These are phyloP conservation scores for Gasteruption jaculator DNA, from an alignment of 2,888 invertebrate species.

Conservation along the genomic window DNA sequence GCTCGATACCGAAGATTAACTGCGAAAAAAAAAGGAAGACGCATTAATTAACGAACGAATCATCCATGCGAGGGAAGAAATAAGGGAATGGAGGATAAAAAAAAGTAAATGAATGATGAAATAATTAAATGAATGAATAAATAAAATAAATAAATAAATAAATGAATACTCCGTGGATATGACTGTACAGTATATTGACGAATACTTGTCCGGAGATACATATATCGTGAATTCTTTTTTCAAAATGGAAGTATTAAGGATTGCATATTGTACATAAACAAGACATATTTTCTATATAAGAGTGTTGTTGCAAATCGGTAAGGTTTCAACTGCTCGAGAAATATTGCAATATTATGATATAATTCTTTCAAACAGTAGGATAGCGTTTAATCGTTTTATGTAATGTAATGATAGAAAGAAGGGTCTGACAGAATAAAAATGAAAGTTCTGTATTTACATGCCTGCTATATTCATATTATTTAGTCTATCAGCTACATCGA, in stretches of 20 bases:
- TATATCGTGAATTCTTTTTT: constrained; percentile 42
- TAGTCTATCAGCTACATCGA: constrained; percentile 3
- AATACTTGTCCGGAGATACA: constrained; percentile 43
- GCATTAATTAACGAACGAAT: too few relatives aligned
- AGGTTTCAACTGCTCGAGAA: constrained; percentile 46
- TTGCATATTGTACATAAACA: constrained; percentile 52
- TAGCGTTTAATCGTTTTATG: constrained; percentile 52
- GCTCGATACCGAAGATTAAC: too few relatives aligned
- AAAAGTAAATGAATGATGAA: too few relatives aligned
- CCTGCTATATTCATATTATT: constrained; percentile 18
- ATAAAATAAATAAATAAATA: constrained; percentile 19
- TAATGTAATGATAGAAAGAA: constrained; percentile 49
- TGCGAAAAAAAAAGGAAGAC: too few relatives aligned
- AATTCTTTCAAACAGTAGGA: constrained; percentile 51
- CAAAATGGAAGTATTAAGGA: constrained; percentile 45
- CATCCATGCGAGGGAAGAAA: constrained; percentile 17
- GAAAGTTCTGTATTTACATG: constrained; percentile 50
- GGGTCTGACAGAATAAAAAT: constrained; percentile 50
- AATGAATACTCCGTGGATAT: constrained; percentile 44
- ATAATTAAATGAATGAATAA: too few relatives aligned
- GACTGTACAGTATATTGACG: constrained; percentile 46
- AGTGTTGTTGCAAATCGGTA: constrained; percentile 44
- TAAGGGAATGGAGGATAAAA: too few relatives aligned
- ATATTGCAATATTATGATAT: constrained; percentile 52
- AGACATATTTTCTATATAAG: constrained; percentile 53